These are phyloP conservation scores for Cirrhinus molitorella DNA, from an alignment of 2,797 vertebrate species.

Conservation along the genomic window DNA sequence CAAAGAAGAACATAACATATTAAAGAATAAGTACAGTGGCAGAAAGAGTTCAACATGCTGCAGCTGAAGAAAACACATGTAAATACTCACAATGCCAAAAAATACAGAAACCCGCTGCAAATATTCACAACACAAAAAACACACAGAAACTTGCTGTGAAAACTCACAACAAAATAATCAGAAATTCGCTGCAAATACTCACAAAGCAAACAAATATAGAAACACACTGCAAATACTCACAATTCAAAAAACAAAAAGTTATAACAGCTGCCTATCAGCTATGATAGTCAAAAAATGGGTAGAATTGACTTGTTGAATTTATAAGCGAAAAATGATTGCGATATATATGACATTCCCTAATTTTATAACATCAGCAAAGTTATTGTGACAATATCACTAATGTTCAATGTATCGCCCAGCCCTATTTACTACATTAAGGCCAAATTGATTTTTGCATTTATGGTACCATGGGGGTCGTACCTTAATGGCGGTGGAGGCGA, in stretches of 20 bases:
- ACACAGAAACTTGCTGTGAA: too few species aligned
- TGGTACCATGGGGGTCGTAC: slow-evolving; percentile 68
- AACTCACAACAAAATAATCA: background rate
- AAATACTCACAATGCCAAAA: too few species aligned
- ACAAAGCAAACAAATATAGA: background rate
- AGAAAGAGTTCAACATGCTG: too few species aligned
- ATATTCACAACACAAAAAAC: too few species aligned
- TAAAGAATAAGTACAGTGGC: background rate
- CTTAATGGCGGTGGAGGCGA: slow-evolving; percentile 94
- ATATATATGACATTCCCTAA: background rate
- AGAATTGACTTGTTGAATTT: background rate
- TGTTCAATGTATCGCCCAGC: too few species aligned
- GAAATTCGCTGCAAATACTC: too few species aligned
- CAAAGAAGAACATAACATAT: too few species aligned
- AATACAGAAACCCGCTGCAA: too few species aligned
- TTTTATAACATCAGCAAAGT: background rate
- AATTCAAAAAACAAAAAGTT: background rate
- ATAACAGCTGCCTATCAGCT: background rate
- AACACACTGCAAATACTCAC: too few species aligned
- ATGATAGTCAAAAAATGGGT: background rate
- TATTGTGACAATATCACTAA: background rate
- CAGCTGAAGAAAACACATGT: too few species aligned
- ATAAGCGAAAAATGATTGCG: background rate
- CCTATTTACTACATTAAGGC: background rate
- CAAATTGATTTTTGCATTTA: background rate